phyloP scores from a whole-genome alignment of 1,140 invertebrate genomes.

The Megalopta genalis region DNA sequence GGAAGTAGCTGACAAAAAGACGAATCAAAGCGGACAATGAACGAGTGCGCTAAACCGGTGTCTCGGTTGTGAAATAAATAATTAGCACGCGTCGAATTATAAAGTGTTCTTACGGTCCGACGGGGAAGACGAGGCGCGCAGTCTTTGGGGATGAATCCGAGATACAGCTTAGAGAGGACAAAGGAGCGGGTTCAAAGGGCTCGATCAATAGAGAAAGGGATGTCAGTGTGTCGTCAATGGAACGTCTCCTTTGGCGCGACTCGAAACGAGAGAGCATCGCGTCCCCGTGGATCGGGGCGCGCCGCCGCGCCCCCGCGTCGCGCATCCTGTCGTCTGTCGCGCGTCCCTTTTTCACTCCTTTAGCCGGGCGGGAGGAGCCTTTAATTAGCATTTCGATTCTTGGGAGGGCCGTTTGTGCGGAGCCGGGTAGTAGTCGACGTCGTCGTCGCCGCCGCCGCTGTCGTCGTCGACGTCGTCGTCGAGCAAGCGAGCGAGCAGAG shows the following conservation, averaged over 20 bases:
- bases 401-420: constrained; percentile 51
- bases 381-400: constrained; percentile 76
- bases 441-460: neutral
- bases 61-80: no score
- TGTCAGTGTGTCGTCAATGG: no score
- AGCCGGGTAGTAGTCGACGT: constrained; percentile 39
- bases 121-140: no score
- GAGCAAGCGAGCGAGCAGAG: neutral
- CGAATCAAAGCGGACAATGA: no score
- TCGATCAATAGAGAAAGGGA: neutral
- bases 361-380: constrained; percentile 28
- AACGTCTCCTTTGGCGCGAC: no score
- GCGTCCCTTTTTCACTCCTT: constrained; percentile 26
- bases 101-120: no score
- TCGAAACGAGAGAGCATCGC: neutral
- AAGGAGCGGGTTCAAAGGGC: neutral
- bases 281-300: constrained; percentile 15
- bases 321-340: constrained; percentile 10
- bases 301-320: neutral
- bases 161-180: no score
- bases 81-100: no score
- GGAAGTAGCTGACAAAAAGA: no score
- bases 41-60: no score
- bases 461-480: neutral
- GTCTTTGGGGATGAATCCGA: no score